Conservation (phyloP, 2,888 invertebrate species). For the Vandiemenella viatica region DNA sequence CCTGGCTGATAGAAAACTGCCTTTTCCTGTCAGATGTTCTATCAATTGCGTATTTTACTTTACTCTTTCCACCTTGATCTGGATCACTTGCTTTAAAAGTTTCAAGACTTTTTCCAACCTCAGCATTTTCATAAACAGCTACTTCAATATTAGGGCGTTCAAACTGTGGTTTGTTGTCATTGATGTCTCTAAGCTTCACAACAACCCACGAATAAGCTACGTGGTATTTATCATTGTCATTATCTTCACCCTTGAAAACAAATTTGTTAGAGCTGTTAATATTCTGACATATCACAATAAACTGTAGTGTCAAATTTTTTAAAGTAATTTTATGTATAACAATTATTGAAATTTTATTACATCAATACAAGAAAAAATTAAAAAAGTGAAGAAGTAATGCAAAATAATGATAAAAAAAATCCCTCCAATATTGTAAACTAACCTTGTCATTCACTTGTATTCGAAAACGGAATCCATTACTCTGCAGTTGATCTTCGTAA, state of each 20-base stretch:
- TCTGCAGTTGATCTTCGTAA: slow-evolving; percentile 86
- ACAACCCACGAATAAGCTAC: slow-evolving; percentile 33
- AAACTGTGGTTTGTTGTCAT: slow-evolving; percentile 37
- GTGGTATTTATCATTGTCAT: slow-evolving; percentile 34
- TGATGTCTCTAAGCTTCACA: slow-evolving; percentile 33
- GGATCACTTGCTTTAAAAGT: slow-evolving; percentile 18
- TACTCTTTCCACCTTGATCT: slow-evolving; percentile 11
- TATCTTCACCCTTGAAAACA: slow-evolving; percentile 23
- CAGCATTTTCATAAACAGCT: slow-evolving; percentile 32
- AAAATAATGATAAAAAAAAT: too few relatives aligned
- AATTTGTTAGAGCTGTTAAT: too few relatives aligned
- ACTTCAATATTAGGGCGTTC: slow-evolving; percentile 32
- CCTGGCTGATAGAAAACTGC: slow-evolving; percentile 35
- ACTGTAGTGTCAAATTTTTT: too few relatives aligned
- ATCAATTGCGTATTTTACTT: slow-evolving; percentile 29
- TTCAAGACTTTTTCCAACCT: slow-evolving; percentile 32
- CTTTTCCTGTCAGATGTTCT: slow-evolving; percentile 34
- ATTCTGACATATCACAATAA: too few relatives aligned
- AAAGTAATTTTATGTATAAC: too few relatives aligned
- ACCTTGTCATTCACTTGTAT: slow-evolving; percentile 85
- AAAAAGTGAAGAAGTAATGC: too few relatives aligned
- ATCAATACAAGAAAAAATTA: too few relatives aligned
- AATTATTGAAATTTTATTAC: too few relatives aligned
- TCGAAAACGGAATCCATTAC: slow-evolving; percentile 86
- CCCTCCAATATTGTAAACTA: too few relatives aligned